Evolutionary conservation across 2,113 vertebrate species (phyloP).

Genomic region (Coregonus clupeaformis): DNA sequence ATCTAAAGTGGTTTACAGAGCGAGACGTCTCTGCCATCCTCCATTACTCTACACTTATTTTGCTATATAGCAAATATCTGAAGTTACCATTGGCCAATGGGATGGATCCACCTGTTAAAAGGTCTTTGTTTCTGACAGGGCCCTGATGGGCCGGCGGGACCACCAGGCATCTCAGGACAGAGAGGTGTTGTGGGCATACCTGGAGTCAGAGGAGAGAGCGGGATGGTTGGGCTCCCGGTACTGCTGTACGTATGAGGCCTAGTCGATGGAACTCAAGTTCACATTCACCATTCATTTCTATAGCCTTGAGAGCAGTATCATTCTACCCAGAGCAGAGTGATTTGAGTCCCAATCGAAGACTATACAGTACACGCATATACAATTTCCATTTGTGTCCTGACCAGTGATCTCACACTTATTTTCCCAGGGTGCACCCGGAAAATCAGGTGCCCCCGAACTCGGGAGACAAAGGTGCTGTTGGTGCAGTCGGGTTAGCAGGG

Average conservation of each 20-base stretch:
- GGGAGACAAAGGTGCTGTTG: constrained; percentile 84
- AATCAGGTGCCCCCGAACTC: constrained; percentile 79
- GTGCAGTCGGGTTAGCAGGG: constrained; percentile 85
- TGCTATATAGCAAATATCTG: neutral
- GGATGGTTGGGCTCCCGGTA: constrained; percentile 89
- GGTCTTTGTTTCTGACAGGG: constrained; percentile 71
- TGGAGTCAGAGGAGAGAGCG: constrained; percentile 90
- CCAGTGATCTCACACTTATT: neutral
- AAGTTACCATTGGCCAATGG: no score
- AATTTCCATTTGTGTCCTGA: neutral
- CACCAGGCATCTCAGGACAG: constrained; percentile 87
- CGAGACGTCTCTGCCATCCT: no score
- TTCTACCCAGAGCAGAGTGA: neutral
- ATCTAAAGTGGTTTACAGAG: neutral
- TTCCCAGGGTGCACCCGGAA: constrained; percentile 89
- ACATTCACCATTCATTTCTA: no score
- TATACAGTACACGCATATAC: no score
- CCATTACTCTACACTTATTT: neutral
- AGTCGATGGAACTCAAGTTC: neutral
- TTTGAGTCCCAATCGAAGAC: no score
- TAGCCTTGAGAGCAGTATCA: neutral
- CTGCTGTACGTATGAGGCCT: constrained; percentile 78
- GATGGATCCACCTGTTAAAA: no score
- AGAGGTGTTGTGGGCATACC: constrained; percentile 93
- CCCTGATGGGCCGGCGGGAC: constrained; percentile 90